Evolutionary conservation across 2,113 vertebrate species (phyloP).

Genomic region (Melanerpes formicivorus): DNA sequence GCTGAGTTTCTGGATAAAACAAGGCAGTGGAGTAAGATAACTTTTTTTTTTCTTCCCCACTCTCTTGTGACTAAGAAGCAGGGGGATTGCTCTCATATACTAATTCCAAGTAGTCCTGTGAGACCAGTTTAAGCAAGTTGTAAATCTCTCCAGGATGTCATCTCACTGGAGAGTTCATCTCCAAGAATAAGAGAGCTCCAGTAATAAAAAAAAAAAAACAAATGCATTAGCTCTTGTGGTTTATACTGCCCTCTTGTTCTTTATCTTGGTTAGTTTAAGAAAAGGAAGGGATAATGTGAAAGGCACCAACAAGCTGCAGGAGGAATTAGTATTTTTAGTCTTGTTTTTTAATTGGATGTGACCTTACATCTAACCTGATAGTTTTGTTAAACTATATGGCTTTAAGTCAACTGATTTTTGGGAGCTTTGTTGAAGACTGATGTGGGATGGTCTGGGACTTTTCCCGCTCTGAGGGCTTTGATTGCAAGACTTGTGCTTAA

Average conservation of each 20-base stretch:
- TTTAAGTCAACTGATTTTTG: not conserved
- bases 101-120: not conserved
- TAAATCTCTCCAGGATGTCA: not conserved
- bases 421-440: not conserved
- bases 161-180: not conserved
- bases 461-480: not conserved
- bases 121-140: constrained; percentile 8
- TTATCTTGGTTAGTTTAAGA: not conserved
- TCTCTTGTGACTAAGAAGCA: not conserved
- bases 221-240: not conserved
- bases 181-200: not conserved
- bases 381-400: not conserved
- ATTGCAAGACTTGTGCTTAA: not conserved
- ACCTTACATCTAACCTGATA: not conserved
- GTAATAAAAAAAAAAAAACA: not conserved
- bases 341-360: not conserved
- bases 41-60: not conserved
- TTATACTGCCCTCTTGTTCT: not conserved
- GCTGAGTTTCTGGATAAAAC: constrained; percentile 96
- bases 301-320: not conserved
- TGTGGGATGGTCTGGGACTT: not conserved
- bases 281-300: not conserved
- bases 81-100: not conserved
- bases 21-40: constrained; percentile 91
- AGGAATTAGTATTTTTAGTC: not conserved